These are phyloP conservation scores for Idaea aversata DNA, from an alignment of 2,888 invertebrate genomes.

Conservation along the genomic window DNA sequence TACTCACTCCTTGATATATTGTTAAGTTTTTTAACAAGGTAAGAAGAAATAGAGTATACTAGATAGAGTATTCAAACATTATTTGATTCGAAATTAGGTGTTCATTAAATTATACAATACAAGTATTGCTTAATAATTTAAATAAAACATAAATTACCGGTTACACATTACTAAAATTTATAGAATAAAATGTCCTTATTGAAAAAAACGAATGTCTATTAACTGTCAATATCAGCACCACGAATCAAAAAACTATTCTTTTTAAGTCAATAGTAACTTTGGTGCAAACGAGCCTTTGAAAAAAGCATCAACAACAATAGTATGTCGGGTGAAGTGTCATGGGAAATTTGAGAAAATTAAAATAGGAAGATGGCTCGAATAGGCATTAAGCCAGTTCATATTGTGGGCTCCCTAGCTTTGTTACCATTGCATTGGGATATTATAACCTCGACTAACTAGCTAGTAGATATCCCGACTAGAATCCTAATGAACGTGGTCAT, in stretches of 20 bases:
- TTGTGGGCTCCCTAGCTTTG: conserved; percentile 62
- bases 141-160: too few species aligned
- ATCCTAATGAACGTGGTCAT: neutral
- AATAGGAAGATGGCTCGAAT: conserved; percentile 79
- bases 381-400: conserved; percentile 61
- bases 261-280: neutral
- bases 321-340: conserved; percentile 77
- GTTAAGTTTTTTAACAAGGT: too few species aligned
- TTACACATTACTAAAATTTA: too few species aligned
- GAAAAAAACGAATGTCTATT: neutral
- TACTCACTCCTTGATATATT: too few species aligned
- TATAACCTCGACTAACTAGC: conserved; percentile 64
- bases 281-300: conserved; percentile 33
- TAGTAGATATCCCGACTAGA: conserved; percentile 26
- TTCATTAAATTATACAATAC: too few species aligned
- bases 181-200: neutral
- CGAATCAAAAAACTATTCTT: neutral
- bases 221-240: neutral
- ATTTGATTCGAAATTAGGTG: too few species aligned
- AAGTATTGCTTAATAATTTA: too few species aligned
- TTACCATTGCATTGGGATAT: conserved; percentile 54
- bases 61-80: too few species aligned
- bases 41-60: too few species aligned
- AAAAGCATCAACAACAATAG: conserved; percentile 48
- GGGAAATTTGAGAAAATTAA: conserved; percentile 82